A percentile compares a stretch with the other conserved stretches of the same genome.
These are phyloP conservation scores for Diglossa brunneiventris DNA, from an alignment of 2,113 vertebrate genomes.

Conservation along the genomic window DNA sequence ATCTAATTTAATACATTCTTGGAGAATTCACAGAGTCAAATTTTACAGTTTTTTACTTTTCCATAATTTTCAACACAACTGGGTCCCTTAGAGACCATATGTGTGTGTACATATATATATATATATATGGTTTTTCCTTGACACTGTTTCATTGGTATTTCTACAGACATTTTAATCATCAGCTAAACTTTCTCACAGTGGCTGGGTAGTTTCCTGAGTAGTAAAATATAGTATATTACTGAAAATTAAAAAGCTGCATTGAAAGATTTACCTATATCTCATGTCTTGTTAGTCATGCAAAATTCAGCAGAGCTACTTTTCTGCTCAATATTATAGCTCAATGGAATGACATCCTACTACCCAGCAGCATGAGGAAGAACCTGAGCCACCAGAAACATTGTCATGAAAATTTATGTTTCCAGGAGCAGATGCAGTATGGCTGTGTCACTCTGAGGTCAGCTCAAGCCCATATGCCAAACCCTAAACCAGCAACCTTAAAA, in stretches of 20 bases:
- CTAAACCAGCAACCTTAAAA: neutral
- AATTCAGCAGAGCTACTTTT: neutral
- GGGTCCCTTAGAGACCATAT: neutral
- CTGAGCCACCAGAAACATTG: neutral
- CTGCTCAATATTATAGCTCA: neutral
- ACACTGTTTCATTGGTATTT: neutral
- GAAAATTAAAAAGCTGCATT: neutral
- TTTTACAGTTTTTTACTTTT: neutral
- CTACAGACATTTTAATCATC: neutral
- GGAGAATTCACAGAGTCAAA: neutral
- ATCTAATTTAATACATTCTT: neutral
- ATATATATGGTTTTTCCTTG: neutral
- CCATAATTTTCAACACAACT: neutral
- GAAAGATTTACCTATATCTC: neutral
- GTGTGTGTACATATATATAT: neutral
- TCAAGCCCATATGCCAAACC: neutral
- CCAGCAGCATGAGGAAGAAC: neutral
- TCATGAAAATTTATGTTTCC: neutral
- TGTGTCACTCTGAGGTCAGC: fast-evolving
- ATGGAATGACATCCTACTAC: neutral
- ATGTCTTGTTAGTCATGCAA: neutral
- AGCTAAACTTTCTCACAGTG: neutral
- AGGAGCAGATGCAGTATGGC: neutral
- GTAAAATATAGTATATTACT: neutral
- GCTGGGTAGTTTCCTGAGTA: neutral